A percentile compares a stretch with the other conserved stretches of the same genome.
Evolutionary conservation across 1,140 invertebrate species (phyloP).

Genomic region (Drosophila tristis): DNA sequence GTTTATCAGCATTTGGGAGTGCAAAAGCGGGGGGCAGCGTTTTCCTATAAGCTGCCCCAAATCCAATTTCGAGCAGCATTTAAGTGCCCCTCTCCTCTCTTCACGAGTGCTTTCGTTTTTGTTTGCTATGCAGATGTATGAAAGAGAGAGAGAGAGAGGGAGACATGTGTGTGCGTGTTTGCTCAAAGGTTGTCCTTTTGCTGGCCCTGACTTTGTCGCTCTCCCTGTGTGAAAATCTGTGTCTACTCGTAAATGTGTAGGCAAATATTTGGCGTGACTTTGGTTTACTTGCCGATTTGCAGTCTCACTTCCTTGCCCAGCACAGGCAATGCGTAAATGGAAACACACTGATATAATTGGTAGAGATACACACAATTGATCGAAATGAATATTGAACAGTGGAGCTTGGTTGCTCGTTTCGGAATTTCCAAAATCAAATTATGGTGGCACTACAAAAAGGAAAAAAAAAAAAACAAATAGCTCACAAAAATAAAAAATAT

Average conservation of each 20-base stretch:
- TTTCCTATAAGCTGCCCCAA: conserved; percentile 59
- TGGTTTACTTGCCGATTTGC: conserved; percentile 37
- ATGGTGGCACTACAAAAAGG: too few species aligned
- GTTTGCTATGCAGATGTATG: conserved; percentile 57
- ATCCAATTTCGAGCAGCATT: conserved; percentile 79
- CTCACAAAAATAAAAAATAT: too few species aligned
- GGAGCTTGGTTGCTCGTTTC: too few species aligned
- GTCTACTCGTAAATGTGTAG: conserved; percentile 21
- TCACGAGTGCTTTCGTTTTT: conserved; percentile 37
- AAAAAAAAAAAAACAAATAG: too few species aligned
- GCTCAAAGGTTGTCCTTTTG: conserved; percentile 46
- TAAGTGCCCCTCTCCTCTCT: conserved; percentile 61
- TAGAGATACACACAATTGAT: too few species aligned
- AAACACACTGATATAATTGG: conserved; percentile 9
- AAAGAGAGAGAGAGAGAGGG: background rate
- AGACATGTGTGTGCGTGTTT: conserved; percentile 17
- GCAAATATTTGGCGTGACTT: conserved; percentile 72
- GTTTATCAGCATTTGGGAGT: conserved; percentile 58
- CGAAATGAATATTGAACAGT: too few species aligned
- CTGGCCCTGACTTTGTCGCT: conserved; percentile 54
- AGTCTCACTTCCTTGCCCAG: conserved; percentile 24
- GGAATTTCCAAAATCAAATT: too few species aligned
- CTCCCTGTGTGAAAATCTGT: conserved; percentile 1
- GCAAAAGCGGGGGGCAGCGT: background rate
- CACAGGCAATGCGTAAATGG: conserved; percentile 33